Percentiles rank a stretch among this genome's conserved stretches.
Conservation (phyloP, 2,888 invertebrate genomes). For the Apoderus coryli region DNA sequence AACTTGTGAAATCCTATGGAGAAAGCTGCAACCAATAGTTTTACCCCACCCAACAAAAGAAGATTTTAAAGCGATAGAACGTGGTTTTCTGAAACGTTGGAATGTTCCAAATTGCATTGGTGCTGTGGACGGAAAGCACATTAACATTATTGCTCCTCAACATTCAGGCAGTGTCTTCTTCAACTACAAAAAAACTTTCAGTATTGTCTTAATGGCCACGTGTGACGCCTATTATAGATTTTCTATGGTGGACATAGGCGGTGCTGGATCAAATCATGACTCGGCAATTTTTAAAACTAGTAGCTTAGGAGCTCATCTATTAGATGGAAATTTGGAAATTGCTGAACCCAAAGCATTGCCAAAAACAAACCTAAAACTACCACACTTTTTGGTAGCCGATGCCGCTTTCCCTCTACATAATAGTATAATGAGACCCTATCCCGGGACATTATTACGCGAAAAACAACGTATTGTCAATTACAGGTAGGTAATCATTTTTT, state of each 20-base stretch:
- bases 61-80: no score
- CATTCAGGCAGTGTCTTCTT: constrained; percentile 20
- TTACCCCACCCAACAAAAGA: no score
- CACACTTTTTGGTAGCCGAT: constrained; percentile 14
- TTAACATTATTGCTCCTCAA: no score
- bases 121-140: no score
- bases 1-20: no score
- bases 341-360: constrained; percentile 13
- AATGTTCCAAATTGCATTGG: no score
- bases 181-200: constrained; percentile 22
- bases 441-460: constrained; percentile 6
- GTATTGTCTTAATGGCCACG: constrained; percentile 19
- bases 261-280: constrained; percentile 22
- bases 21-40: no score
- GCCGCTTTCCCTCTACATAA: constrained; percentile 14
- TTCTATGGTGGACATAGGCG: constrained; percentile 22
- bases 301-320: no score
- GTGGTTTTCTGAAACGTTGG: no score
- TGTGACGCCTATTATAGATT: constrained; percentile 23
- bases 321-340: no score
- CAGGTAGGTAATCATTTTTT: no score
- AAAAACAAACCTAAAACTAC: constrained; percentile 10
- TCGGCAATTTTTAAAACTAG: constrained; percentile 9
- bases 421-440: constrained; percentile 13
- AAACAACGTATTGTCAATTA: constrained; percentile 12